These are phyloP conservation scores for Cryptotis parvus DNA, from an alignment of 2,113 vertebrate species.

Conservation along the genomic window DNA sequence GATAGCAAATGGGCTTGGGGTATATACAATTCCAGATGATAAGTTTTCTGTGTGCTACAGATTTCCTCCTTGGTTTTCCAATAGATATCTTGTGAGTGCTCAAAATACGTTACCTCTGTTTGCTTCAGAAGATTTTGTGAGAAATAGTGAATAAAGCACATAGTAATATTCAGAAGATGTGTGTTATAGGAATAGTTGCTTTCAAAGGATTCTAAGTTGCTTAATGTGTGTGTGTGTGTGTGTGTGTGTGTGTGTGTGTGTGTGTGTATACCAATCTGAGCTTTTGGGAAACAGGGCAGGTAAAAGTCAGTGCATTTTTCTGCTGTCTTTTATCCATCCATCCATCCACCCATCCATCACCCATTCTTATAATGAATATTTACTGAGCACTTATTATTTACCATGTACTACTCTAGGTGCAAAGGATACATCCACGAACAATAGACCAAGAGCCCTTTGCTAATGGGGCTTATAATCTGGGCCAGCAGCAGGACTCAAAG, in stretches of 20 bases:
- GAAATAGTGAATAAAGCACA: not conserved
- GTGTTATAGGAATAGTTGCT: constrained; percentile 37
- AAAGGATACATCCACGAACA: not conserved
- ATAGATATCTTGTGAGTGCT: not conserved
- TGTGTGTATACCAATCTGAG: not conserved
- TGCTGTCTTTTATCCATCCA: not conserved
- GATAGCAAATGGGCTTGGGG: not conserved
- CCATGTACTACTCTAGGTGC: not conserved
- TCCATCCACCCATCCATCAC: not conserved
- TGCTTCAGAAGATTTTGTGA: constrained; percentile 15
- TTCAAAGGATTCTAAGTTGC: not conserved
- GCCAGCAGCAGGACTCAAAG: not conserved
- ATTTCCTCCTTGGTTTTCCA: constrained; percentile 36
- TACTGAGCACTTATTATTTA: not conserved
- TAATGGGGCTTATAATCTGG: not conserved
- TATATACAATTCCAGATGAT: not conserved
- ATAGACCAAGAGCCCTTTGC: not conserved
- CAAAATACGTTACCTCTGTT: not conserved
- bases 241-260: no score
- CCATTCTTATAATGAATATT: constrained; percentile 13
- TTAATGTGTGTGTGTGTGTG: not conserved
- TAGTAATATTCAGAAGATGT: not conserved
- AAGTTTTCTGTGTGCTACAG: not conserved
- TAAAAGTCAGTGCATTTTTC: not conserved
- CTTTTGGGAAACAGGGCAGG: not conserved